Evolutionary conservation across 2,888 invertebrate genomes (phyloP), one percentile per base, ranked within the genome.

Genomic region (Lordiphosa andalusiaca): DNA sequence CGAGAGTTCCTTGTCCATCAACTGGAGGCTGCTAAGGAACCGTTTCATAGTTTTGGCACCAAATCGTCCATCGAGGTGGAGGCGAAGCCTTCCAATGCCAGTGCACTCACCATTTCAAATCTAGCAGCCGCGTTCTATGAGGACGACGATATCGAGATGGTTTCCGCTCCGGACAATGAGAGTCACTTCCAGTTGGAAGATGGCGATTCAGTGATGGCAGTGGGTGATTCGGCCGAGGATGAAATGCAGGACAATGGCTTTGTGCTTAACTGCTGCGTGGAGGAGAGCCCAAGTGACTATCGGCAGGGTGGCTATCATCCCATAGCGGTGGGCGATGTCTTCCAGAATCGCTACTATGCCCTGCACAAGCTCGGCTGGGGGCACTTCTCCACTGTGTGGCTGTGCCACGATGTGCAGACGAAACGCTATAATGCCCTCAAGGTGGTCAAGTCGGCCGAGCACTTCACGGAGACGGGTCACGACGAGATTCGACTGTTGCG

Each of bases 331-430:
- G 98, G 98, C 82, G 98, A 98, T 91, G 92, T 97, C 75, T 98
- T 98, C 52, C 64, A 76, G 33, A 66, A 73, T 40, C 88, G 89
- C 35, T 90, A 90, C 62, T 87, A 87, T 71, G 89, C 87, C 84
- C 90, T 86, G 92, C 93, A 90, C 95, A 99, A 92, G 92, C 98
- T 88, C 95, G 99, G 90, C 12, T 90, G 88, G 89, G 99, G 99
- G 55, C 99, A 99, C 90, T 99, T 99, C 91, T 98, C 98, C 51
- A 99, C 99, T 7, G 99, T 99, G 37, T 99, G 99, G 99, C 93
- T 99, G 71, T 98, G 98, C 91, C 99, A 97, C 97, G 99, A 99
- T 91, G 92, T 93, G 85, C 93, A 95, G 84, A 95, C 94, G 84
- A 95, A 96, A 88, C 92, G 96, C 77, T 99, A 98, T 91, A 98